These are phyloP conservation scores for Otus sunia DNA, from an alignment of 2,113 vertebrate species.

Conservation along the genomic window DNA sequence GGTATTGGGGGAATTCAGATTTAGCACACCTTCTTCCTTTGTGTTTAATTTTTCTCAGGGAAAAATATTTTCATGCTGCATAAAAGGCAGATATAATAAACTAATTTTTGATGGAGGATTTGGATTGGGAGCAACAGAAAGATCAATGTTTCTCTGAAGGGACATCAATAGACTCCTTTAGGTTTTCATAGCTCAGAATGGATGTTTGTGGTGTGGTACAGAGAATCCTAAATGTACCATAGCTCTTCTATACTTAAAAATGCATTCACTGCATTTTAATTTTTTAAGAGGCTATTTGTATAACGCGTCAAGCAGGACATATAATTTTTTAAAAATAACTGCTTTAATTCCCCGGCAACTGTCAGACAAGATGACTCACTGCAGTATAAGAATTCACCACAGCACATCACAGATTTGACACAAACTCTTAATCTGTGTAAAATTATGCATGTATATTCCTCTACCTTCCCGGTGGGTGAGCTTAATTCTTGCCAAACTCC, in stretches of 20 bases:
- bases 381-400: constrained; percentile 34
- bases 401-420: constrained; percentile 46
- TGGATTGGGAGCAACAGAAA: background rate
- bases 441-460: constrained; percentile 53
- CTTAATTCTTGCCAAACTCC: constrained; percentile 22
- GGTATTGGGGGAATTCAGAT: background rate
- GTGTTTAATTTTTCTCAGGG: background rate
- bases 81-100: background rate
- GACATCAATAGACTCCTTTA: constrained; percentile 9
- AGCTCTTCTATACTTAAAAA: constrained; percentile 53
- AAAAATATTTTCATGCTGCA: background rate
- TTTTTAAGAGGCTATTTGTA: constrained; percentile 66
- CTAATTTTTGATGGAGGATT: background rate
- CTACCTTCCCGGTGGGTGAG: constrained; percentile 18
- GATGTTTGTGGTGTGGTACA: background rate
- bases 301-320: constrained; percentile 55
- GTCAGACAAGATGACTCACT: constrained; percentile 61
- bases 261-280: constrained; percentile 41
- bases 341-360: constrained; percentile 64
- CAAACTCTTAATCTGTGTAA: constrained; percentile 51
- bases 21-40: background rate
- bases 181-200: constrained; percentile 33
- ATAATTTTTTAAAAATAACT: constrained; percentile 63
- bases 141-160: constrained; percentile 24
- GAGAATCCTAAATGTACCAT: constrained; percentile 43